Base-by-base conservation (phyloP, 2,113 vertebrate species). In the Pholis gunnellus region DNA sequence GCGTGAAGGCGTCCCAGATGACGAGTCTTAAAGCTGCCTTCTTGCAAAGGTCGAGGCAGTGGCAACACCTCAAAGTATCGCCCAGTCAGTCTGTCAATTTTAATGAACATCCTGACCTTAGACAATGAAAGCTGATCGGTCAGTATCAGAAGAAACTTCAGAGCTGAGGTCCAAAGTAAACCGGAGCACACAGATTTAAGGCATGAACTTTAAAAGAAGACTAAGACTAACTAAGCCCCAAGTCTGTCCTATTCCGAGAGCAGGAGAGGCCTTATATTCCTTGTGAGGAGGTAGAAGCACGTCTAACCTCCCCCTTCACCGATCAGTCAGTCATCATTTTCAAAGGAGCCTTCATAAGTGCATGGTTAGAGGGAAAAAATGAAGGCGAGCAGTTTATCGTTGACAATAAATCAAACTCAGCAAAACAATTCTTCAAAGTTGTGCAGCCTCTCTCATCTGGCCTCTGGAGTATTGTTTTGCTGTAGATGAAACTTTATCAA, bases 21-120 rank as follows among this genome's bases (percentile, higher is more conserved):
- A 79, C 91, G 85, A 82, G 78, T 87, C 89, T 29, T 86, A 90
- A 82, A 52, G 73, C 87, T 78, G 86, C 83, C 90, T 94, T 89
- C 92, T 91, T 68, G 63, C 81, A 94, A 95, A 95, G 94, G 93
- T 95, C 94, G 92, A 81, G 67, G 50, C 87, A 77, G 72, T 75
- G 86, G 85, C 88, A 87, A 84, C 83, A 84, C 79, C 81, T 90
- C 86, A 88, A 93, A 85, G 85, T 78, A 80, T 87, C 60, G 56
- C 66, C 83, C 81, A 84, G 91, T 88, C 84, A 83, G 89, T 81
- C 87, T 93, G 92, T 93, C 91, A 89, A 78, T 89, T 94, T 94
- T 94, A 95, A 95, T 95, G 92, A 95, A 94, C 88, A 90, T 74
- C 57, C 76, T 95, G 95, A 95, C 94, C 95, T 96, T 95, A 92